A percentile compares a stretch with the other conserved stretches of the same genome.
phyloP scores from a whole-genome alignment of 2,797 vertebrate species.

The Tokudaia muenninki region DNA sequence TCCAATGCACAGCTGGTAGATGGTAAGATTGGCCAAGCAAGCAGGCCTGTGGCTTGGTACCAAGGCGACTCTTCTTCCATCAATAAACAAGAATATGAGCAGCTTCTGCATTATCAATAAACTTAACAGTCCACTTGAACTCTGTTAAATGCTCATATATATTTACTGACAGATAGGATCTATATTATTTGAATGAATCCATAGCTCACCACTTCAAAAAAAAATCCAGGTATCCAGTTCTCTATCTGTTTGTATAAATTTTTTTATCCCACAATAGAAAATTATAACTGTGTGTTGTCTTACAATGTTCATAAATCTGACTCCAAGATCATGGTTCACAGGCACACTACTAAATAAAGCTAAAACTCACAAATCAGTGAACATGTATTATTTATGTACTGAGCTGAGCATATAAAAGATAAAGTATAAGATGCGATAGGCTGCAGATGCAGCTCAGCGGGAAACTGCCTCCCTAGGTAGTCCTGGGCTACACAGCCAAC shows the following conservation, averaged over 20 bases:
- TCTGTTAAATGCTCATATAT: neutral
- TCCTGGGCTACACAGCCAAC: neutral
- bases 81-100: neutral
- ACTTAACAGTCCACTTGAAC: neutral
- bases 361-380: neutral
- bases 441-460: neutral
- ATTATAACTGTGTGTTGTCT: neutral
- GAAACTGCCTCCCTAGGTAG: neutral
- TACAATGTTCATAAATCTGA: neutral
- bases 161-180: neutral
- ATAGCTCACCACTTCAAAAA: neutral
- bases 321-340: neutral
- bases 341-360: neutral
- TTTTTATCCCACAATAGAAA: neutral
- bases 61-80: neutral
- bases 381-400: neutral
- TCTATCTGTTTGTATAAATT: neutral
- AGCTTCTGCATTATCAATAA: neutral
- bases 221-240: conserved; percentile 6
- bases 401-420: neutral
- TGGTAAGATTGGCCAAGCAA: neutral
- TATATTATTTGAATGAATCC: neutral
- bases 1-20: neutral
- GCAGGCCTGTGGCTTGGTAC: neutral
- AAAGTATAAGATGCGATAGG: neutral